Base-by-base conservation (phyloP, 2,888 invertebrate genomes). In the Baronia brevicornis region DNA sequence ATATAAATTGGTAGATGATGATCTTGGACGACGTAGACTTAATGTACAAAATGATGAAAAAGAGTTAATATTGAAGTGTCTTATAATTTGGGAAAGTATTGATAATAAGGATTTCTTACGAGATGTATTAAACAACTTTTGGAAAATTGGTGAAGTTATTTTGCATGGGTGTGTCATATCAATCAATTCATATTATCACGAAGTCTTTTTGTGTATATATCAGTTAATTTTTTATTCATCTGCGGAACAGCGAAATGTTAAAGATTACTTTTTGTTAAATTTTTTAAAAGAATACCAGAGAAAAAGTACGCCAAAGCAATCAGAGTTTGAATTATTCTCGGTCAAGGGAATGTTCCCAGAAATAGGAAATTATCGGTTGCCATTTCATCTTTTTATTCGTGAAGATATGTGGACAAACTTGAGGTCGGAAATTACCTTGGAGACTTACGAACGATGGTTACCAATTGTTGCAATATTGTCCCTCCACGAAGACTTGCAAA, bases 401-500 rank as follows among this genome's bases (percentile, higher is more conserved):
- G 75, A 78, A 15, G 82, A 85, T 43, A 84, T 80, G 75, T 85
- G 85, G 85, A 62, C 72, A 20, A 82, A 82, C 54, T 63, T 85
- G 20, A 85, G 84, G 56, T 74, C 79, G 1, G 85, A 85, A 65
- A 79, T 85, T 38, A 84, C 84, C 4, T 48, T 85, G 43, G 78
- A 78, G 55, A 79, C 84, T 3, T 85, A 85, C 39, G 78, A 80
- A 48, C 64, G 65, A 17, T 85, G 85, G 85, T 43, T 85, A 25
- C 78, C 80, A 9, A 63, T 71, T 20, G 82, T 77, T 18, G 52
- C 71, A 19, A 59, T 84, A 37, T 54, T 85, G 19, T 60, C 71
- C 14, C 59, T 85, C 9, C 75, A 84, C 46, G 60, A 67, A 7
- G 74, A 84, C 55, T 44, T 65, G 36, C 84, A 85, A 56, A 78